These are phyloP conservation scores for Antechinus flavipes DNA, from an alignment of 2,113 vertebrate species.

Conservation along the genomic window DNA sequence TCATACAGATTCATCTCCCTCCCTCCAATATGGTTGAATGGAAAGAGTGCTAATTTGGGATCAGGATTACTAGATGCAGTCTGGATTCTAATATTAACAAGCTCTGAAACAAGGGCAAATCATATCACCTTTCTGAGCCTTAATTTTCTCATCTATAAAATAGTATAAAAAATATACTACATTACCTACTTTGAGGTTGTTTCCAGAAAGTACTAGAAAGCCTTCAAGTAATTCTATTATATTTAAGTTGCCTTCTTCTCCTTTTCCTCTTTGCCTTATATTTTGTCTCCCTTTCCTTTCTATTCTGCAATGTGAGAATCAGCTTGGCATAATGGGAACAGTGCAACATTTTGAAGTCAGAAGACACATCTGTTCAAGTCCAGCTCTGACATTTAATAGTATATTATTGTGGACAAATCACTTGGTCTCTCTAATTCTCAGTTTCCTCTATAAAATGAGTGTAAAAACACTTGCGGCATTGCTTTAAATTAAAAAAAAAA, in stretches of 20 bases:
- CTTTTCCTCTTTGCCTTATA: not conserved
- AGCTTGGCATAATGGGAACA: not conserved
- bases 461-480: not conserved
- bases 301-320: not conserved
- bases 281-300: not conserved
- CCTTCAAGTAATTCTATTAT: not conserved
- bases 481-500: not conserved
- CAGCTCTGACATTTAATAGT: not conserved
- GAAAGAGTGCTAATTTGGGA: not conserved
- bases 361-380: not conserved
- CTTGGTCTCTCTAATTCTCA: not conserved
- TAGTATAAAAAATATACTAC: not conserved
- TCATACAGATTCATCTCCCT: not conserved
- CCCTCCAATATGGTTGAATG: too few relatives aligned
- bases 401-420: not conserved
- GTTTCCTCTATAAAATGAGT: not conserved
- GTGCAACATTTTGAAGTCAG: not conserved
- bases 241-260: not conserved
- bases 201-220: not conserved
- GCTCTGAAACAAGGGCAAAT: not conserved
- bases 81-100: not conserved
- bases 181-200: not conserved
- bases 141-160: not conserved
- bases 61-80: not conserved
- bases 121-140: not conserved